These are phyloP conservation scores for Eira barbara DNA, from an alignment of 2,113 vertebrate species.

Conservation along the genomic window DNA sequence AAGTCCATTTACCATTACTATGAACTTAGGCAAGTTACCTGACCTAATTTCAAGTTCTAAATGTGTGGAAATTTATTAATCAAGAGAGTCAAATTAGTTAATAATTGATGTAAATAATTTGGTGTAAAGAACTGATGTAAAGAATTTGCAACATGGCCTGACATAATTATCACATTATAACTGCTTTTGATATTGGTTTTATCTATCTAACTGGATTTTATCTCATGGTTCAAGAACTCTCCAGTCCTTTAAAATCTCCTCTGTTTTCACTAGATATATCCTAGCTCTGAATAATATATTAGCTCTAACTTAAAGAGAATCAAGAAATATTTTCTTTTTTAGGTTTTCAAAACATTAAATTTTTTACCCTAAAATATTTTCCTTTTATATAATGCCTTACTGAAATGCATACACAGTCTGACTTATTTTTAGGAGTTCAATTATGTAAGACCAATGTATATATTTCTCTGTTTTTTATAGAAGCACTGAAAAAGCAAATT, in stretches of 20 bases:
- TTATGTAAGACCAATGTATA: background rate
- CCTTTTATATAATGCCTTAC: background rate
- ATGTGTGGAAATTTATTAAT: background rate
- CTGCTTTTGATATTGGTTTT: background rate
- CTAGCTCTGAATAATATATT: background rate
- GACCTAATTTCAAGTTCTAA: background rate
- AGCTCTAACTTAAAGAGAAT: background rate
- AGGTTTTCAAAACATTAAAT: background rate
- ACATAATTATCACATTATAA: background rate
- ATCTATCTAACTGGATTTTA: background rate
- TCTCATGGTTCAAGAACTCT: background rate
- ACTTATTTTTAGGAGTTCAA: background rate
- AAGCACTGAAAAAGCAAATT: background rate
- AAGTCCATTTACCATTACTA: background rate
- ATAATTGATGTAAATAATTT: background rate
- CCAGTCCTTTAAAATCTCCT: background rate
- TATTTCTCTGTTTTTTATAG: background rate
- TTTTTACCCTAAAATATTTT: background rate
- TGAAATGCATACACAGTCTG: background rate
- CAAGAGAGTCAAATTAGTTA: background rate
- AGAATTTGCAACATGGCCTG: background rate
- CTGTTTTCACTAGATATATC: background rate
- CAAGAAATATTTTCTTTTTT: background rate
- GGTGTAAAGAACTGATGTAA: background rate
- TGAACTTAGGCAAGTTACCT: background rate